Conservation (phyloP, 30 jellyfish, hydroid and myxozoan genomes). For the Rhopilema esculentum region DNA sequence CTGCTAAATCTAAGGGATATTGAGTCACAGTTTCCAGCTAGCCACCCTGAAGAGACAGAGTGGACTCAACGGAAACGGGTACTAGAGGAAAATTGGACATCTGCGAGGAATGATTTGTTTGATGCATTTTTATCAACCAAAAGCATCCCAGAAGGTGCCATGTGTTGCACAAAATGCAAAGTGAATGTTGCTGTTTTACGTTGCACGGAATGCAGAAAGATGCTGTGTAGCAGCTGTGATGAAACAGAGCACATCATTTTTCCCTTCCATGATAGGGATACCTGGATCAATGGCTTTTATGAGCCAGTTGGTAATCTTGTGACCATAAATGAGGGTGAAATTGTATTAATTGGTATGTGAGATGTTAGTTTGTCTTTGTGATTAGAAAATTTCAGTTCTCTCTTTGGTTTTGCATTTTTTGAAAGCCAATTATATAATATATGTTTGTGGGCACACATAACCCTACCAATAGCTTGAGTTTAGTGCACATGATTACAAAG, state of each 20-base stretch:
- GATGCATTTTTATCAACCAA: neutral
- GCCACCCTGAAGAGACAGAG: neutral
- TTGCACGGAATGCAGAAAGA: conserved; percentile 17
- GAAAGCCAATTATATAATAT: neutral
- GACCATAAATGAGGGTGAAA: conserved; percentile 23
- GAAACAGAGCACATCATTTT: neutral
- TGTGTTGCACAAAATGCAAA: neutral
- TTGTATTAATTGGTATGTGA: conserved; percentile 10
- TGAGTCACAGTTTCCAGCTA: neutral
- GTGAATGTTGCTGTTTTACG: conserved; percentile 6
- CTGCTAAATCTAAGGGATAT: neutral
- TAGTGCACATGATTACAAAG: neutral
- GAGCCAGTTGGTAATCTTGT: conserved; percentile 8
- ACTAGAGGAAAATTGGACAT: conserved; percentile 31
- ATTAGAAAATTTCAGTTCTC: neutral
- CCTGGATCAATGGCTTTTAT: conserved; percentile 29
- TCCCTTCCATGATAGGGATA: conserved; percentile 26
- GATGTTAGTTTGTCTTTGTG: neutral
- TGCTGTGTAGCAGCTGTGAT: conserved; percentile 10
- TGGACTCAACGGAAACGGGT: conserved; percentile 28
- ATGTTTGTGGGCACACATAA: neutral
- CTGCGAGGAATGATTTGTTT: neutral
- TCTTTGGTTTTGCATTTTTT: neutral
- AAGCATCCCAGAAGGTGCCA: conserved; percentile 1
- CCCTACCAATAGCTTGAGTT: neutral